phyloP scores from a whole-genome alignment of 2,888 invertebrate species.

The Chrysolina haemoptera region DNA sequence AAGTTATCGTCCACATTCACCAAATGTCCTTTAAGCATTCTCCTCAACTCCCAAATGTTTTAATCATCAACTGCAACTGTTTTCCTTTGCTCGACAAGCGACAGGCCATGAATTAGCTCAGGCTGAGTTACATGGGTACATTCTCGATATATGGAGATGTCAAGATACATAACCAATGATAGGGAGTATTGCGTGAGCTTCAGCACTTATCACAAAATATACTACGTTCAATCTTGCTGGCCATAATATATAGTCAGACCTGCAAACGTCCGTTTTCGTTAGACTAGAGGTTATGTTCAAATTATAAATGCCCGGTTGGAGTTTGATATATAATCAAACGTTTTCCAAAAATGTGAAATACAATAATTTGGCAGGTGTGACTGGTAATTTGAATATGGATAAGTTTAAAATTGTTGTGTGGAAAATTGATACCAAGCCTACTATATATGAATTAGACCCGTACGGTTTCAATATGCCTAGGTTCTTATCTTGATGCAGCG shows the following conservation, averaged over 20 bases:
- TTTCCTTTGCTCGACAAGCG: neutral
- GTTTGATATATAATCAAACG: slow-evolving; percentile 17
- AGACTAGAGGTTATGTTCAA: slow-evolving; percentile 21
- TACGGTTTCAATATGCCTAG: neutral
- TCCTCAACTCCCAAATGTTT: no score
- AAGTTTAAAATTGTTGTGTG: neutral
- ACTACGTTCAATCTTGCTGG: slow-evolving; percentile 19
- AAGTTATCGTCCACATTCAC: no score
- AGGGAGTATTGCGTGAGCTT: slow-evolving; percentile 42
- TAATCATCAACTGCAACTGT: neutral
- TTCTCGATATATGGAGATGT: slow-evolving; percentile 30
- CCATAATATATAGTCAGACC: slow-evolving; percentile 22
- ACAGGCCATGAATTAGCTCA: neutral
- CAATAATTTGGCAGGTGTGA: slow-evolving; percentile 24
- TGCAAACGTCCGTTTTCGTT: slow-evolving; percentile 23
- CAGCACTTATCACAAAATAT: slow-evolving; percentile 39
- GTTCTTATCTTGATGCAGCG: no score
- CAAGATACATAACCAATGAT: slow-evolving; percentile 31
- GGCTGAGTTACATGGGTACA: slow-evolving; percentile 4
- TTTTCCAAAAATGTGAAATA: slow-evolving; percentile 14
- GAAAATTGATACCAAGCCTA: neutral
- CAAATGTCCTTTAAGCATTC: no score
- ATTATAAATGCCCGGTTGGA: slow-evolving; percentile 7
- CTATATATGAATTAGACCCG: neutral
- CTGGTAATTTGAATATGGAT: slow-evolving; percentile 7